Percentiles rank a stretch among this genome's conserved stretches.
phyloP scores from a whole-genome alignment of 2,797 vertebrate species.

The Heliangelus exortis region DNA sequence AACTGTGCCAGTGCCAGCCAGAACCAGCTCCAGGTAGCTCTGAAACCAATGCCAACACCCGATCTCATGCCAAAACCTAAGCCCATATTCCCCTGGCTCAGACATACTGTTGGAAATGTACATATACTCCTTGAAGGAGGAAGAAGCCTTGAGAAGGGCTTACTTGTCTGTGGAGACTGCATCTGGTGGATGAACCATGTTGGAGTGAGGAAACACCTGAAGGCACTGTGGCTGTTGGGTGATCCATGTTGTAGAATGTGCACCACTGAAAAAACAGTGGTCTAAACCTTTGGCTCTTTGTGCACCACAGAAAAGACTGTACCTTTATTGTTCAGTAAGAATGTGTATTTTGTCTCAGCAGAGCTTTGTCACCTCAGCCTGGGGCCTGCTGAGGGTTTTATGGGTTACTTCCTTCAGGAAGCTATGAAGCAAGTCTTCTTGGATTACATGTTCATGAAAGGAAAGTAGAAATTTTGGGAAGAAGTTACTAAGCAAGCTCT shows the following conservation, averaged over 20 bases:
- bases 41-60: background rate
- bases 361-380: background rate
- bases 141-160: background rate
- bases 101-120: background rate
- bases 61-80: background rate
- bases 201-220: background rate
- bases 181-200: background rate
- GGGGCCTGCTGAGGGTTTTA: background rate
- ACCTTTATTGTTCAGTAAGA: background rate
- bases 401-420: background rate
- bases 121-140: background rate
- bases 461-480: background rate
- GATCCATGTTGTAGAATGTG: background rate
- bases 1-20: background rate
- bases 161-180: background rate
- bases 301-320: background rate
- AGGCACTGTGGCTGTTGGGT: background rate
- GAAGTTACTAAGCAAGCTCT: background rate
- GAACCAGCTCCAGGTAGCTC: background rate
- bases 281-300: background rate
- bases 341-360: background rate
- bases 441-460: background rate
- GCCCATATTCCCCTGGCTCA: background rate
- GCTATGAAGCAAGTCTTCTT: background rate
- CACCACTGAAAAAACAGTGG: background rate